A percentile compares a stretch with the other conserved stretches of the same genome.
These are phyloP conservation scores for Enteromius thamalakanensis DNA, from an alignment of 2,797 vertebrate species.

Conservation along the genomic window DNA sequence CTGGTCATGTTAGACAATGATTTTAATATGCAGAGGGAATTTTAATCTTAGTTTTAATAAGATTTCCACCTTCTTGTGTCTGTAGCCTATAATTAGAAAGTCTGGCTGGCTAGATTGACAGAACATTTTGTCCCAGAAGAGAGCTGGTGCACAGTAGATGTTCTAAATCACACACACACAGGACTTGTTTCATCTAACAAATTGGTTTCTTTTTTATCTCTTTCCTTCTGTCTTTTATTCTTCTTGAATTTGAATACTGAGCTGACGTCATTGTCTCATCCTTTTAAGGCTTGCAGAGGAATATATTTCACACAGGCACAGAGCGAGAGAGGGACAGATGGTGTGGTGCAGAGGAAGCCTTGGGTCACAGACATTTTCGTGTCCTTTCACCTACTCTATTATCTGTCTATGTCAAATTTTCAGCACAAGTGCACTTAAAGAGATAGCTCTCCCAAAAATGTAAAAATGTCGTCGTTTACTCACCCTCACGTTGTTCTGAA, in stretches of 20 bases:
- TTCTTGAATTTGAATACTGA: slow-evolving; percentile 71
- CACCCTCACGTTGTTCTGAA: neutral
- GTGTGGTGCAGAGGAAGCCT: neutral
- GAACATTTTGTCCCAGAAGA: slow-evolving; percentile 77
- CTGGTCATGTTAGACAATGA: slow-evolving; percentile 68
- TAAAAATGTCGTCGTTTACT: neutral
- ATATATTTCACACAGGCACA: slow-evolving; percentile 65
- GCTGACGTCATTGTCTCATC: slow-evolving; percentile 78
- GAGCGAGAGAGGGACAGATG: slow-evolving; percentile 30
- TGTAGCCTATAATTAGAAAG: slow-evolving; percentile 84
- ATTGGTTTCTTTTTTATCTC: slow-evolving; percentile 78
- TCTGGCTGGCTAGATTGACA: slow-evolving; percentile 80
- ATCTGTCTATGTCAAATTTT: slow-evolving; percentile 7
- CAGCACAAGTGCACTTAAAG: neutral
- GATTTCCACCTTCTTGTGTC: slow-evolving; percentile 83
- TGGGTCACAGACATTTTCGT: slow-evolving; percentile 7
- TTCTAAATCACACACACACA: slow-evolving; percentile 74
- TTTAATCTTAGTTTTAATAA: slow-evolving; percentile 85
- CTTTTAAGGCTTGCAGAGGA: slow-evolving; percentile 74
- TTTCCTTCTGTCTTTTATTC: slow-evolving; percentile 70
- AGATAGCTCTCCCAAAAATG: neutral
- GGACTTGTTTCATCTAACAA: slow-evolving; percentile 82
- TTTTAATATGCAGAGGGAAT: slow-evolving; percentile 75
- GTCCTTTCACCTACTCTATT: slow-evolving; percentile 18
- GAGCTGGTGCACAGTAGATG: slow-evolving; percentile 75